Evolutionary conservation across 2,113 vertebrate species (phyloP).

Genomic region (Dromaius novaehollandiae): DNA sequence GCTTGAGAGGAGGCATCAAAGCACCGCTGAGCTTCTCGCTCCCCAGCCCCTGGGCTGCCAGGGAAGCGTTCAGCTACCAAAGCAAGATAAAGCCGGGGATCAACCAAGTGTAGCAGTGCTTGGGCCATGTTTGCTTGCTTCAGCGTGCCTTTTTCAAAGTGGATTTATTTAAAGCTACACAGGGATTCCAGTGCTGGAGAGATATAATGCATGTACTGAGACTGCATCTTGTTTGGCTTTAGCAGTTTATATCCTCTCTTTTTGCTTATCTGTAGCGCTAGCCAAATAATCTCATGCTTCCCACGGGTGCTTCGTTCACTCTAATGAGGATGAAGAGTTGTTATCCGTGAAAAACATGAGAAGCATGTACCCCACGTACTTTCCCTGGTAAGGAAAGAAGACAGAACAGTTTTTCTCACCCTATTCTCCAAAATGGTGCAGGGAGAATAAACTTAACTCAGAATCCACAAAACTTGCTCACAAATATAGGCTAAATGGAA

Average conservation of each 20-base stretch:
- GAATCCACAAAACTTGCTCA: background rate
- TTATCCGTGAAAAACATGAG: background rate
- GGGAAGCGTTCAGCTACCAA: background rate
- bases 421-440: background rate
- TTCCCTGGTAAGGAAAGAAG: background rate
- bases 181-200: background rate
- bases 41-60: rapidly evolving
- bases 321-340: background rate
- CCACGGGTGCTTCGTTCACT: background rate
- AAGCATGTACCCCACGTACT: background rate
- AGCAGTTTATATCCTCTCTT: background rate
- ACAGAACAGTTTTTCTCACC: background rate
- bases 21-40: background rate
- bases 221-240: background rate
- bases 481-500: background rate
- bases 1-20: background rate
- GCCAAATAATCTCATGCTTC: background rate
- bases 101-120: background rate
- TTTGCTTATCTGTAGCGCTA: background rate
- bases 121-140: background rate
- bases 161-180: background rate
- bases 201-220: rapidly evolving
- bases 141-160: background rate
- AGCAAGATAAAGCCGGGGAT: background rate
- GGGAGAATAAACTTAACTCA: background rate